Percentiles rank a stretch among this genome's conserved stretches.
Conservation (phyloP, 2,888 invertebrate species). For the Ariolimax columbianus region DNA sequence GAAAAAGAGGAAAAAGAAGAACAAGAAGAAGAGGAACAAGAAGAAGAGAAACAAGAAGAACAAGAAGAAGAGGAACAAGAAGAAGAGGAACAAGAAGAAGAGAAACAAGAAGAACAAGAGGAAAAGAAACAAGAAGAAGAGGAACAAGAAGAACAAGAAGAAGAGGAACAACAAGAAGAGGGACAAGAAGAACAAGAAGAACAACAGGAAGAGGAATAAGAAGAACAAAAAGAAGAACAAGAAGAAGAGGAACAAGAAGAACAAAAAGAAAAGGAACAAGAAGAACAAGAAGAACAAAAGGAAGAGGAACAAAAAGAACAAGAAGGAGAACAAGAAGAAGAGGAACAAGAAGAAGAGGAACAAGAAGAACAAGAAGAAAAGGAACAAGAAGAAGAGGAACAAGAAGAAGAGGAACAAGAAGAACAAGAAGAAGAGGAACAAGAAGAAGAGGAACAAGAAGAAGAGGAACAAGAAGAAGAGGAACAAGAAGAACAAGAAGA, state of each 20-base stretch:
- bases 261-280: too few relatives aligned
- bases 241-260: too few relatives aligned
- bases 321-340: too few relatives aligned
- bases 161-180: too few relatives aligned
- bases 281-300: too few relatives aligned
- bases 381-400: background rate
- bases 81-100: too few relatives aligned
- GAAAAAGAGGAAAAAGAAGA: background rate
- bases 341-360: background rate
- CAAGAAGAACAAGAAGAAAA: background rate
- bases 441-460: background rate
- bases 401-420: background rate
- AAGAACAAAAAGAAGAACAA: too few relatives aligned
- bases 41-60: background rate
- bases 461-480: conserved; percentile 1
- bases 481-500: conserved; percentile 1
- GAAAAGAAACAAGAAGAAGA: too few relatives aligned
- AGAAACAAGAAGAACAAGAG: too few relatives aligned
- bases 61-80: conserved; percentile 24
- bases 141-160: background rate
- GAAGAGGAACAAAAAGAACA: too few relatives aligned
- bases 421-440: background rate
- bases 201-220: too few relatives aligned
- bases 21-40: background rate
- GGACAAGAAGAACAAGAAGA: too few relatives aligned